These are phyloP conservation scores for Aphelenchoides avenae DNA, from an alignment of 1,140 invertebrate genomes.

Conservation along the genomic window DNA sequence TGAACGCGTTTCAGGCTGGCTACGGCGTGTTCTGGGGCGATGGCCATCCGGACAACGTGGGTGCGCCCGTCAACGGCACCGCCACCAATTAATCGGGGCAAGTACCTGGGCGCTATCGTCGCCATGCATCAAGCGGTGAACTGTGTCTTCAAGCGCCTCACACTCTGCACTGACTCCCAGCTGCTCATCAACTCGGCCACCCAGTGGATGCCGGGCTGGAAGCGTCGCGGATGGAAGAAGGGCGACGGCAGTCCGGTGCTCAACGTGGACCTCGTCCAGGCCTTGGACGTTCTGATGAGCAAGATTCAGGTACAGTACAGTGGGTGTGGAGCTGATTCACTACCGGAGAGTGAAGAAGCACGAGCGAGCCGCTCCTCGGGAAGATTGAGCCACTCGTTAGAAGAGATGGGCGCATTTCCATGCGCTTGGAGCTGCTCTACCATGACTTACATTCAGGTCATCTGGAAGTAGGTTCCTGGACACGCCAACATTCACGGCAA, in stretches of 20 bases:
- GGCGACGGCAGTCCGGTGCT: constrained; percentile 71
- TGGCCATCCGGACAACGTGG: constrained; percentile 73
- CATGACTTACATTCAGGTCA: constrained; percentile 68
- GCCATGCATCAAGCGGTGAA: constrained; percentile 68
- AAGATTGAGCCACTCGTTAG: too few species aligned
- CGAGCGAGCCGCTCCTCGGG: too few species aligned
- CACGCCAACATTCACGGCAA: constrained; percentile 79
- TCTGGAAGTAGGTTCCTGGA: constrained; percentile 69
- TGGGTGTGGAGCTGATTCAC: too few species aligned
- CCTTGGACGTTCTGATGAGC: constrained; percentile 68
- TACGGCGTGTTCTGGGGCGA: constrained; percentile 89
- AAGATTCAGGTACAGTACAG: too few species aligned
- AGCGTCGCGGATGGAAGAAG: constrained; percentile 75
- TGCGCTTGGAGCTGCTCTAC: too few species aligned
- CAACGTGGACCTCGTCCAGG: constrained; percentile 71
- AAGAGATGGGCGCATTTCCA: too few species aligned
- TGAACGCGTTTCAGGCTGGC: constrained; percentile 68
- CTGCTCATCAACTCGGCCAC: constrained; percentile 76
- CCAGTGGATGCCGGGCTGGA: constrained; percentile 82
- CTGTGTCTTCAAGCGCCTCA: constrained; percentile 68
- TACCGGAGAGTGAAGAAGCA: too few species aligned
- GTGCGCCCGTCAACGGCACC: constrained; percentile 69
- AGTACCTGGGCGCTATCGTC: constrained; percentile 72
- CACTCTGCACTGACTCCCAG: constrained; percentile 82
- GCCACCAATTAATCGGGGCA: constrained; percentile 94